phyloP scores from a whole-genome alignment of 2,113 vertebrate genomes.

The Miniopterus natalensis region DNA sequence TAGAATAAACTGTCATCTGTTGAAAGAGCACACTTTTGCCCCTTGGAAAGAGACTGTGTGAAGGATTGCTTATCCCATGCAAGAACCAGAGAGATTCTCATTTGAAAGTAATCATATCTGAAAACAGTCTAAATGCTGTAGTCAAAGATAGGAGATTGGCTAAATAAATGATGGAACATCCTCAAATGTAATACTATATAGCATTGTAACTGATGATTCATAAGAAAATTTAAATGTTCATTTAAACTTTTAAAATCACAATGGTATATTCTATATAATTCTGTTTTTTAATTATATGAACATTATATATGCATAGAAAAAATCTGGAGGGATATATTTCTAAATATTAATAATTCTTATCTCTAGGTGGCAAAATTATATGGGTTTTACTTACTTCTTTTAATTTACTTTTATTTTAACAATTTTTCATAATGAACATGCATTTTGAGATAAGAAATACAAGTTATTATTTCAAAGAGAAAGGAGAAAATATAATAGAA shows the following conservation, averaged over 20 bases:
- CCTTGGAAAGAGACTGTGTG: not conserved
- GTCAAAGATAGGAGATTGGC: not conserved
- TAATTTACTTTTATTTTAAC: constrained; percentile 19
- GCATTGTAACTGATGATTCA: not conserved
- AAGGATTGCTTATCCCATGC: not conserved
- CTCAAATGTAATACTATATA: not conserved
- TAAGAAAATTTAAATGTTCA: not conserved
- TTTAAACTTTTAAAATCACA: not conserved
- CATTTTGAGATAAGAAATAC: constrained; percentile 47
- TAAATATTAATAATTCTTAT: constrained; percentile 31
- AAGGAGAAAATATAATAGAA: not conserved
- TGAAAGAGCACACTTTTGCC: not conserved
- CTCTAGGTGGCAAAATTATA: not conserved
- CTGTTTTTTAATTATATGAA: not conserved
- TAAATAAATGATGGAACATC: not conserved
- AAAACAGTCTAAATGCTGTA: constrained; percentile 1
- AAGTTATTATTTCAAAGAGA: constrained; percentile 3
- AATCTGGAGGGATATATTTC: not conserved
- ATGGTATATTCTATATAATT: not conserved
- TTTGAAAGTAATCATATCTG: not conserved
- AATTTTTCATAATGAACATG: constrained; percentile 5
- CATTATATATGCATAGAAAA: not conserved
- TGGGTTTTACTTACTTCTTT: not conserved
- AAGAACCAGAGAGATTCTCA: not conserved
- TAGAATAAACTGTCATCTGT: not conserved